These are phyloP conservation scores for Drosophila erecta DNA, from an alignment of 1,140 invertebrate species.

Conservation along the genomic window DNA sequence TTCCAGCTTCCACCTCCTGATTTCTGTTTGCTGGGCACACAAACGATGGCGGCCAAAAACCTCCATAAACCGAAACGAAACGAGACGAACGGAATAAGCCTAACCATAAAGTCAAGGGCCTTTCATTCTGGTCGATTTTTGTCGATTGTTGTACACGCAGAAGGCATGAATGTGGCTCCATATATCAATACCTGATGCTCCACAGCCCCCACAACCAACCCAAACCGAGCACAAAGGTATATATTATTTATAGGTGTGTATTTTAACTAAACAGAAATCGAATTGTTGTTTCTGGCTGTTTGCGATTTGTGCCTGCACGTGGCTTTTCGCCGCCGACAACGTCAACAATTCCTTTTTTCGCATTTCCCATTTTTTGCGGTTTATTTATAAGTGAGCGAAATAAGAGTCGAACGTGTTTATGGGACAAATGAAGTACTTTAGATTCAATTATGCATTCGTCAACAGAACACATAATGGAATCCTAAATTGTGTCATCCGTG, in stretches of 20 bases:
- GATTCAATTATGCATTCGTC: constrained; percentile 75
- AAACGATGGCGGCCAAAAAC: constrained; percentile 53
- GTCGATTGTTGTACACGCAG: constrained; percentile 52
- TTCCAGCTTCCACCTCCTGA: neutral
- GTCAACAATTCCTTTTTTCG: constrained; percentile 43
- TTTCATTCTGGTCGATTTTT: constrained; percentile 62
- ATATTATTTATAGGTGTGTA: constrained; percentile 61
- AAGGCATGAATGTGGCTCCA: constrained; percentile 30
- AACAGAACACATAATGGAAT: constrained; percentile 57
- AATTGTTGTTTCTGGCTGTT: constrained; percentile 72
- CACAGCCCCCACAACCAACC: constrained; percentile 1
- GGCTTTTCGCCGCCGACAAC: constrained; percentile 40
- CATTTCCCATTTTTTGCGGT: constrained; percentile 37
- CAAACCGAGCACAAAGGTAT: constrained; percentile 12
- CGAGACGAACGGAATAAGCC: constrained; percentile 58
- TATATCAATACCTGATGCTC: constrained; percentile 37
- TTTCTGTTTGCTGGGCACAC: constrained; percentile 42
- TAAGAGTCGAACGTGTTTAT: constrained; percentile 73
- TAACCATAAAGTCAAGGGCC: constrained; percentile 68
- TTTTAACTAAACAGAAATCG: constrained; percentile 74
- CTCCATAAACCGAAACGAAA: constrained; percentile 60
- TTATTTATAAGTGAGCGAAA: constrained; percentile 65
- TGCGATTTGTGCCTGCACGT: constrained; percentile 57
- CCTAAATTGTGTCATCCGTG: constrained; percentile 38
- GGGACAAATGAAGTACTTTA: constrained; percentile 76